Percentiles rank a stretch among this genome's conserved stretches.
These are phyloP conservation scores for Cossypha heuglini DNA, from an alignment of 2,797 vertebrate species.

Conservation along the genomic window DNA sequence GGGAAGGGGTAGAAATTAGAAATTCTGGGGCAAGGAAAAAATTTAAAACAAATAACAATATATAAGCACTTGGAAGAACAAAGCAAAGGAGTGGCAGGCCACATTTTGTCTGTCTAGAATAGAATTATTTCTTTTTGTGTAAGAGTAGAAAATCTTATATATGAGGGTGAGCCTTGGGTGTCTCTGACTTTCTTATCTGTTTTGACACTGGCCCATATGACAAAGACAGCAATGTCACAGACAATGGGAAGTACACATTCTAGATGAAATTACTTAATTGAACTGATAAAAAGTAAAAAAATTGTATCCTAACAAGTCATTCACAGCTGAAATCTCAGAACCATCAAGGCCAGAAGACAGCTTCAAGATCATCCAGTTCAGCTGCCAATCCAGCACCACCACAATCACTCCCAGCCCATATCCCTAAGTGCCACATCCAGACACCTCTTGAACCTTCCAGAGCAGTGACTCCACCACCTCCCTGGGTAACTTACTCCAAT, in stretches of 20 bases:
- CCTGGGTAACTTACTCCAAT: background rate
- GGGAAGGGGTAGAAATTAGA: background rate
- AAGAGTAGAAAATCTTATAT: background rate
- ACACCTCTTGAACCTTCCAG: background rate
- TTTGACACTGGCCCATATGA: background rate
- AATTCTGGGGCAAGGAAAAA: background rate
- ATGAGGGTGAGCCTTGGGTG: background rate
- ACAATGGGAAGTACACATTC: background rate
- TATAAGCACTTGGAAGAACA: background rate
- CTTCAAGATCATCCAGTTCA: background rate
- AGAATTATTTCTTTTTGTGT: background rate
- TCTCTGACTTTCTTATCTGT: background rate
- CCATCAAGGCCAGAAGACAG: background rate
- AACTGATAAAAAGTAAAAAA: background rate
- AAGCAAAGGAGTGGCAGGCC: background rate
- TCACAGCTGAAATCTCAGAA: background rate
- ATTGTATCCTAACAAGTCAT: background rate
- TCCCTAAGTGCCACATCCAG: background rate
- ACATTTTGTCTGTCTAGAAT: background rate
- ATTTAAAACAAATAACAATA: background rate
- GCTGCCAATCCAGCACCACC: rapidly evolving
- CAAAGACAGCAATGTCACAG: background rate
- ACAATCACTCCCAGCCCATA: background rate
- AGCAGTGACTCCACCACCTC: background rate
- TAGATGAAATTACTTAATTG: background rate